Evolutionary conservation across 2,797 vertebrate genomes (phyloP), one percentile per base, ranked within the genome.

Genomic region (Diplodus sargus): DNA sequence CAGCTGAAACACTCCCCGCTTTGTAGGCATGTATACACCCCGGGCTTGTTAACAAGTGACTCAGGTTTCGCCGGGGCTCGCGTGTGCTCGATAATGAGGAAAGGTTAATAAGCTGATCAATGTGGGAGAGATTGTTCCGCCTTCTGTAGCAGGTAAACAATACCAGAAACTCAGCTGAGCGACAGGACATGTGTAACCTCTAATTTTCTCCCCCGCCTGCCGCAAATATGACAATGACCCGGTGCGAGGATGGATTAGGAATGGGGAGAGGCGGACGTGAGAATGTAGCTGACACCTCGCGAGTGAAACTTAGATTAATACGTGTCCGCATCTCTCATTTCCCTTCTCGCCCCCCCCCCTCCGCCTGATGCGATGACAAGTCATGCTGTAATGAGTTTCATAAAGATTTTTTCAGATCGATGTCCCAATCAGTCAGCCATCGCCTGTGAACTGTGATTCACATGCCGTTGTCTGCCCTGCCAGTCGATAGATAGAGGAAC

Each of bases 331-430:
- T 88, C 81, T 71, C 81, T 83, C 81, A 67, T 76, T 78, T 17
- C 42, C 78, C 5, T 11, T 14, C 63, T 4, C 18, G 0, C 52
- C 30, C 0, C 43, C 25, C 20, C 25, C 16, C 9, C 14, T 22
- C 68, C 56, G 59, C 51, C 69, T 48, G 73, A 73, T 79, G 80
- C 53, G 69, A 92, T 93, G 94, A 94, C 92, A 91, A 92, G 91
- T 93, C 83, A 86, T 59, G 74, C 88, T 83, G 90, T 95, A 95
- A 96, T 95, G 94, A 95, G 89, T 94, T 95, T 84, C 86, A 83
- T 92, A 95, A 95, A 94, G 95, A 96, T 95, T 95, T 95, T 95
- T 88, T 74, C 49, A 79, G 90, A 95, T 95, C 93, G 69, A 96
- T 95, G 90, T 81, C 85, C 93, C 91, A 92, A 93, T 94, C 93